Base-by-base conservation (phyloP, 2,797 vertebrate species). In the Onychomys torridus region DNA sequence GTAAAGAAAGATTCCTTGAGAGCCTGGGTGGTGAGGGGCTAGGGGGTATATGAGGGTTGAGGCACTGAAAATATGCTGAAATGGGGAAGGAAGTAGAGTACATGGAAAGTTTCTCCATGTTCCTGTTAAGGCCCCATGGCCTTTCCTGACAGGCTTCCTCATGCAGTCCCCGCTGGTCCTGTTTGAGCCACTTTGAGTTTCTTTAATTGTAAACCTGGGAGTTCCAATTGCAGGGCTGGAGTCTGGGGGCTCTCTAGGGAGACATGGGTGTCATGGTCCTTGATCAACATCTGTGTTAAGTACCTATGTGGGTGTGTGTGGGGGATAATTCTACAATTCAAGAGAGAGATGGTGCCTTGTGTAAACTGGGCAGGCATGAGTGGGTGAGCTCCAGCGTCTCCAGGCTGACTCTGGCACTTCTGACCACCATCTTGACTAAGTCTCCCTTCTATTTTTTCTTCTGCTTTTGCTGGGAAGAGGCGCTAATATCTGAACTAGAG, bases 171-270 rank as follows among this genome's bases (percentile, higher is more conserved):
- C 65, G 9, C 11, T 67, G 85, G 29, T 32, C 71, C 32, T 63
- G 5, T 46, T 89, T 29, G 59, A 55, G 67, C 57, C 34, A 87
- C 0, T 59, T 27, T 46, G 79, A 1, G 3, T 83, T 5, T 88
- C 73, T 91, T 87, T 95, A 92, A 97, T 97, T 97, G 46, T n/a
- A 49, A 85, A 7, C 89, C 92, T 90, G 94, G 97, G 95, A 97
- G 65, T 29, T 82, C 23, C 61, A 71, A 2, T 55, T 95, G 52
- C 46, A 79, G 27, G 40, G 21, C 77, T 90, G 57, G 37, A 61
- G 82, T 63, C 3, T 43, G 29, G 63, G 63, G 14, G 11, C 13
- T 93, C 91, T 40, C 77, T 6, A 19, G 86, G 89, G 96, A 90
- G 8, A 40, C 1, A 0, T 4, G 19, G 32, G 84, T 63, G 77